Conservation (phyloP, 2,888 invertebrate genomes). For the Ormyrus thymus region DNA sequence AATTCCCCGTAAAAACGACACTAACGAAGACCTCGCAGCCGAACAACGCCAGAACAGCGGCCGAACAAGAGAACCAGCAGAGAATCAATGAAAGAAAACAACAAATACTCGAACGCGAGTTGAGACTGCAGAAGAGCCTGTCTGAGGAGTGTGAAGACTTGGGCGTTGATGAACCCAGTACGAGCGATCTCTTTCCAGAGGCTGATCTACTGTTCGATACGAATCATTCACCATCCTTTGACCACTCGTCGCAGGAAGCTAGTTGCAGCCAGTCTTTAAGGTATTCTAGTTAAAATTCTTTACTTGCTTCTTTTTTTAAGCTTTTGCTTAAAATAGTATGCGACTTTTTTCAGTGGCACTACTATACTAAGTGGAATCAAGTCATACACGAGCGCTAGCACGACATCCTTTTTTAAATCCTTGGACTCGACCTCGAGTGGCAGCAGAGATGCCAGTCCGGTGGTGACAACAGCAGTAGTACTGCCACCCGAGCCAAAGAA, state of each 20-base stretch:
- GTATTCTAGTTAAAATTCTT: background rate
- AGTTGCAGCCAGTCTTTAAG: conserved; percentile 70
- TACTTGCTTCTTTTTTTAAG: background rate
- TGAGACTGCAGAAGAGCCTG: conserved; percentile 81
- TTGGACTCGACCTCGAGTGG: conserved; percentile 73
- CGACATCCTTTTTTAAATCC: conserved; percentile 69
- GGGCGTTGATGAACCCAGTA: conserved; percentile 87
- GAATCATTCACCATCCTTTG: conserved; percentile 82
- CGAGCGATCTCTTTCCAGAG: conserved; percentile 86
- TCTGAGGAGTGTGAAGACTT: conserved; percentile 88
- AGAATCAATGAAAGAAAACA: conserved; percentile 74
- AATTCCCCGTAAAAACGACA: conserved; percentile 30
- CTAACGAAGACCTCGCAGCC: background rate
- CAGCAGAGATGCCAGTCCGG: conserved; percentile 73
- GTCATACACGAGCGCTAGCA: conserved; percentile 24
- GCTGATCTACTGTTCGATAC: conserved; percentile 84
- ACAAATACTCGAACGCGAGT: conserved; percentile 77
- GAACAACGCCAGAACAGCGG: conserved; percentile 16
- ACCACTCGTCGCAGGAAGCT: conserved; percentile 77
- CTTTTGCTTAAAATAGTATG: background rate
- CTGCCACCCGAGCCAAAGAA: conserved; percentile 38
- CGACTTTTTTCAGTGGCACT: conserved; percentile 26
- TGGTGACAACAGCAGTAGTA: conserved; percentile 52
- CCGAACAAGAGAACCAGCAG: conserved; percentile 61
- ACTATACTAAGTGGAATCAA: conserved; percentile 36